Evolutionary conservation across 2,888 invertebrate species (phyloP).

Genomic region (Tenthredo distinguenda): DNA sequence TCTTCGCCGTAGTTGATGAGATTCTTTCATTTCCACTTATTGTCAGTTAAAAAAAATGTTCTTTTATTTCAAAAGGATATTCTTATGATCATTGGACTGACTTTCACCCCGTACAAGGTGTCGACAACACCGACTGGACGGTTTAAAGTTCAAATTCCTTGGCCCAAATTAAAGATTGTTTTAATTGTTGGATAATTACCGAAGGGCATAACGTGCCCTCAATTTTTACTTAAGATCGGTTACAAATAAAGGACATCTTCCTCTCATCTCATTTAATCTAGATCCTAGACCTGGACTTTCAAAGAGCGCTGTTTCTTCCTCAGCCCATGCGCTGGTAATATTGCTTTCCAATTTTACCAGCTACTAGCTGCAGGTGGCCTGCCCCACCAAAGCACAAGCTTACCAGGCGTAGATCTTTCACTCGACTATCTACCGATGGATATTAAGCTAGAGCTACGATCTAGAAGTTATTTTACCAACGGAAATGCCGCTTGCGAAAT

Average conservation of each 20-base stretch:
- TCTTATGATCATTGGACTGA: conserved; percentile 18
- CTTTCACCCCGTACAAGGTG: conserved; percentile 49
- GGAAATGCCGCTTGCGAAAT: neutral
- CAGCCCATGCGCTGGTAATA: conserved; percentile 5
- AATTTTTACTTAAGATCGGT: neutral
- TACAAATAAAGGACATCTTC: neutral
- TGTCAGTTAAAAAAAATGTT: neutral
- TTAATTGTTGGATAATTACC: neutral
- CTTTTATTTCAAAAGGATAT: conserved; percentile 6
- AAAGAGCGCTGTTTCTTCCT: neutral
- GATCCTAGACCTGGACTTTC: neutral
- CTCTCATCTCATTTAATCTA: neutral
- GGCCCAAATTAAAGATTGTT: neutral
- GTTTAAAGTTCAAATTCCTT: conserved; percentile 32
- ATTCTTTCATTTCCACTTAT: neutral
- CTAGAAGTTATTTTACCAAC: neutral
- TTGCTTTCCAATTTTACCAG: neutral
- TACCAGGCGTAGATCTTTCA: conserved; percentile 31
- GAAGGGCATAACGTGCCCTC: neutral
- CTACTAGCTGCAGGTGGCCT: neutral
- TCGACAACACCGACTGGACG: conserved; percentile 12
- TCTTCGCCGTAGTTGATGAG: neutral
- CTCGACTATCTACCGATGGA: neutral
- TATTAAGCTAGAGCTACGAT: neutral
- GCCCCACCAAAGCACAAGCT: conserved; percentile 17